phyloP scores from a whole-genome alignment of 2,113 vertebrate species.

The Rutilus rutilus region DNA sequence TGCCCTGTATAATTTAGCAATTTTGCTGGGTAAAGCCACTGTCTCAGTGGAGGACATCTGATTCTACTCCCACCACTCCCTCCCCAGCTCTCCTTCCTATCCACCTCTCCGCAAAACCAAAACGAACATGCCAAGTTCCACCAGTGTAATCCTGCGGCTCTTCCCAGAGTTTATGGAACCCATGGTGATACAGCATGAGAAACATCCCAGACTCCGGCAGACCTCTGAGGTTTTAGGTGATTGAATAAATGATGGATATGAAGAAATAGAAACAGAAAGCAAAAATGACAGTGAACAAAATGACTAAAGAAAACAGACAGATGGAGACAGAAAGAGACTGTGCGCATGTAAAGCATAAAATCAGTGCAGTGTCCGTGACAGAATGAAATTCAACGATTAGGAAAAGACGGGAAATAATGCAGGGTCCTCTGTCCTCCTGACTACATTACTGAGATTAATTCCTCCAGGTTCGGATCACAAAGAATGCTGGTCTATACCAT shows the following conservation, averaged over 20 bases:
- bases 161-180: conserved; percentile 51
- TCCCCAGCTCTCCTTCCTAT: conserved; percentile 21
- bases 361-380: background rate
- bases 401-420: background rate
- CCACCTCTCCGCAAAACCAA: conserved; percentile 62
- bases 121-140: conserved; percentile 65
- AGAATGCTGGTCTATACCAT: background rate
- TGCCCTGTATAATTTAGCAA: conserved; percentile 55
- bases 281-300: background rate
- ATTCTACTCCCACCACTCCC: conserved; percentile 57
- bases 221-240: conserved; percentile 4
- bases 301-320: background rate
- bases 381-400: background rate
- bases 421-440: background rate
- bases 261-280: background rate
- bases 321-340: background rate
- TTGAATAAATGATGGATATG: background rate
- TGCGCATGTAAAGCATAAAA: background rate
- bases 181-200: conserved; percentile 51
- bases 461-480: background rate
- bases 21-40: conserved; percentile 48
- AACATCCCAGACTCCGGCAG: conserved; percentile 6
- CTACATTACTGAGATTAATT: background rate
- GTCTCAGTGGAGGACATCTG: conserved; percentile 48
- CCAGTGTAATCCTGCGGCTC: conserved; percentile 63